These are phyloP conservation scores for Hylyphantes graminicola DNA, from an alignment of 1,140 invertebrate species.

Conservation along the genomic window DNA sequence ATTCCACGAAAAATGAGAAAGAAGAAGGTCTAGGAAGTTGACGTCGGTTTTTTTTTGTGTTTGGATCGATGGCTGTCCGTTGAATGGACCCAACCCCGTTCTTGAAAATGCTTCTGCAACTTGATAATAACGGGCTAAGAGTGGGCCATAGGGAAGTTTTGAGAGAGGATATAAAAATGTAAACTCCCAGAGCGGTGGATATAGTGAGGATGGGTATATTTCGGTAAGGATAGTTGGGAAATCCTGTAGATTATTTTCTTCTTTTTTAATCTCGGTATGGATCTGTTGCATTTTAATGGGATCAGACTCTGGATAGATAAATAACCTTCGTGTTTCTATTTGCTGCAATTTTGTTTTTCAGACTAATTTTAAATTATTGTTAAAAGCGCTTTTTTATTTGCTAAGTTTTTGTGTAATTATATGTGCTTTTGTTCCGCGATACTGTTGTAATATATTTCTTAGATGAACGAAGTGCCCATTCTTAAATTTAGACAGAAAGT, in stretches of 20 bases:
- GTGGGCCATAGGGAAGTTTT: not conserved
- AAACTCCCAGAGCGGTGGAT: constrained; percentile 16
- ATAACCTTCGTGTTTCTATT: too few relatives aligned
- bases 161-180: constrained; percentile 21
- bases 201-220: constrained; percentile 13
- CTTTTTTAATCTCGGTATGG: constrained; percentile 3
- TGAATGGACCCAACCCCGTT: constrained; percentile 40
- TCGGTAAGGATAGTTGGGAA: not conserved
- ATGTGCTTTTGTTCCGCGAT: too few relatives aligned
- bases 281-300: too few relatives aligned
- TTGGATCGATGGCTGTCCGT: constrained; percentile 52
- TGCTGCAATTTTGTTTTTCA: too few relatives aligned
- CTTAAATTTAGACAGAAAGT: too few relatives aligned
- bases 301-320: too few relatives aligned
- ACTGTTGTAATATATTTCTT: too few relatives aligned
- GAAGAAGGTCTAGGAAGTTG: constrained; percentile 42
- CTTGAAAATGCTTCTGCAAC: constrained; percentile 48
- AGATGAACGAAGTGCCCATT: too few relatives aligned
- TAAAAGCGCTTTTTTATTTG: too few relatives aligned
- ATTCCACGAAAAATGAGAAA: too few relatives aligned
- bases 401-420: too few relatives aligned
- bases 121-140: constrained; percentile 53
- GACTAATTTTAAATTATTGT: too few relatives aligned
- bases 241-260: constrained; percentile 7
- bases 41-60: constrained; percentile 36